Base-by-base conservation (phyloP, 2,113 vertebrate genomes). In the Axis porcinus region DNA sequence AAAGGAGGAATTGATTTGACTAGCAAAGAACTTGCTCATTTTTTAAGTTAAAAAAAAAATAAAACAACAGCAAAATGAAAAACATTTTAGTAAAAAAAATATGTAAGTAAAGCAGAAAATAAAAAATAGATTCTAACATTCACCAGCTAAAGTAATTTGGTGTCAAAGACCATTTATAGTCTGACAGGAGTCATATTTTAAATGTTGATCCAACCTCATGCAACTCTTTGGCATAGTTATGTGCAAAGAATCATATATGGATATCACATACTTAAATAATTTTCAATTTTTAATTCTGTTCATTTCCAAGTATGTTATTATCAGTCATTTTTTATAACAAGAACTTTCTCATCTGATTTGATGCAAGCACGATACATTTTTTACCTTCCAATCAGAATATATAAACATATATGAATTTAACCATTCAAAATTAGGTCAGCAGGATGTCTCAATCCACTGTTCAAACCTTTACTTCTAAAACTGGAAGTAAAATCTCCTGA, bases 211-310 rank as follows among this genome's bases (percentile, higher is more conserved):
- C 87, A 43, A 5, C 45, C 2, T 84, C 70, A 90, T 52, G n/a
- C 5, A 78, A 55, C 50, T 93, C 1, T 79, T 93, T 78, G 47
- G 30, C 30, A 70, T 25, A 43, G 58, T 55, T 82, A 76, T 57
- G 7, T 91, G 50, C n/a, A 14, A 95, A 67, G 52, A 87, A 54
- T 95, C 43, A 95, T 78, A 64, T 64, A 90, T 50, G 45, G 17
- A 74, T n/a, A 67, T 45, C 40, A 57, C 7, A 52, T 4, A 54
- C 19, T 2, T 62, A 86, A 84, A 85, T 85, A 54, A 74, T 84
- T 96, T 92, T 84, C 60, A 94, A 11, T 91, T 76, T 86, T 96
- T 90, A 91, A 82, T 52, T 30, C 43, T 92, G 4, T 76, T 83
- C 45, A 67, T 60, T 76, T 82, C 36, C n/a, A 89, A 67, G 47